These are phyloP conservation scores for Eptatretus atami DNA, from an alignment of 2,797 vertebrate genomes.

Conservation along the genomic window DNA sequence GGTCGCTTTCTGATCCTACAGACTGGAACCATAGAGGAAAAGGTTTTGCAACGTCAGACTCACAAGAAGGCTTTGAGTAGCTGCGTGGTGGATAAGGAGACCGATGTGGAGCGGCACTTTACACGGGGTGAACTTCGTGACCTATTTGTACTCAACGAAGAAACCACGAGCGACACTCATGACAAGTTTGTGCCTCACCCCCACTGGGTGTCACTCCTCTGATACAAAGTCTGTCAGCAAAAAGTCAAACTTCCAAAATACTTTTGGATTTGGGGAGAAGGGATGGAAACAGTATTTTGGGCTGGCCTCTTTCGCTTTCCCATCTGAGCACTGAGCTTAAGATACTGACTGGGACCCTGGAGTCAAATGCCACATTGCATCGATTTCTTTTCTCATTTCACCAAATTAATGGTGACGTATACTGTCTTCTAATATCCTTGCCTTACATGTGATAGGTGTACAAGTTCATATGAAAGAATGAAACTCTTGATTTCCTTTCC, in stretches of 20 bases:
- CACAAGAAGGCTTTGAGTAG: constrained; percentile 94
- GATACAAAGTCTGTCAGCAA: neutral
- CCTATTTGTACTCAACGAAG: constrained; percentile 42
- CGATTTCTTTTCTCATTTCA: no score
- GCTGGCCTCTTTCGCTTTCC: no score
- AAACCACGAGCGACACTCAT: constrained; percentile 54
- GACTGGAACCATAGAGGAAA: constrained; percentile 90
- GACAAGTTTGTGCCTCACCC: constrained; percentile 24
- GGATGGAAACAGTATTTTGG: no score
- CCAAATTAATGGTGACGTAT: no score
- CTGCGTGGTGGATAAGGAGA: constrained; percentile 80
- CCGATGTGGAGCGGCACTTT: constrained; percentile 75
- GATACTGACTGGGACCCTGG: no score
- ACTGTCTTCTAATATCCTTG: no score
- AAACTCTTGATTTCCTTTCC: no score
- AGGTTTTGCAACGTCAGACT: constrained; percentile 78
- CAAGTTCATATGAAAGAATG: no score
- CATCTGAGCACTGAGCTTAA: no score
- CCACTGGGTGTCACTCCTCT: neutral
- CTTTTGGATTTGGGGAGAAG: no score
- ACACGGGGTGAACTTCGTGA: constrained; percentile 61
- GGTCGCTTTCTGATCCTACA: constrained; percentile 11
- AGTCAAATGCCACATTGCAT: no score
- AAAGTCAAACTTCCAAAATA: neutral
- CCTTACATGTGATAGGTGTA: no score